Base-by-base conservation (phyloP, 92 coral and sea anemone genomes). In the Meandrina meandrites region DNA sequence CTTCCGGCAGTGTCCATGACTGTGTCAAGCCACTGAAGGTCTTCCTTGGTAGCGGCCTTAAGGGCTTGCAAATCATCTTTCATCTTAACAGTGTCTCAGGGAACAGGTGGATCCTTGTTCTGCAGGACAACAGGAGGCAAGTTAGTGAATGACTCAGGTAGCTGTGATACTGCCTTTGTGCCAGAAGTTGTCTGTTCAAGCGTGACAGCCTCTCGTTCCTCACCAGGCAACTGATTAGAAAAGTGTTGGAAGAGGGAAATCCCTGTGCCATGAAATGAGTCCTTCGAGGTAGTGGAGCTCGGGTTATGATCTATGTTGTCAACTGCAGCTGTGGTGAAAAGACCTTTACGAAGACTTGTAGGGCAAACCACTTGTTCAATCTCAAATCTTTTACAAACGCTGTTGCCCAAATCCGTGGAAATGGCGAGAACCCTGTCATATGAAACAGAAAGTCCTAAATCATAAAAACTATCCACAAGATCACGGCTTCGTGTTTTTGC, bases 221-320 rank as follows among this genome's bases (percentile, higher is more conserved):
- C n/a, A n/a, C n/a, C n/a, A n/a, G n/a, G n/a, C n/a, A n/a, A n/a
- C n/a, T n/a, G n/a, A n/a, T n/a, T n/a, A n/a, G n/a, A n/a, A n/a
- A n/a, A n/a, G 84, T 92, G 85, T 83, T 90, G 93, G 60, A 93
- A 85, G 34, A 93, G 15, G 19, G 90, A 93, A 17, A 90, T 84
- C 27, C 95, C 93, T n/a, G 92, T 93, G 35, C 93, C 93, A 50
- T 92, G 95, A 47, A 92, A 90, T 3, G 95, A 90, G 35, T 80
- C 90, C 17, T 69, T 69, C 14, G 92, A 86, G 35, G 91, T 90
- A 14, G 90, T 90, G 34, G 95, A 83, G 68, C 88, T 84, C 5
- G 90, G 90, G n/a, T 88, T 90, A 53, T 93, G 95, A 75, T 90
- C 95, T 0, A 93, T 93, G 70, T 76, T 90, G 58, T 90, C 92